Percentiles rank a stretch among this genome's conserved stretches.
phyloP scores from a whole-genome alignment of 2,888 invertebrate genomes.

The Tethea ocularis region DNA sequence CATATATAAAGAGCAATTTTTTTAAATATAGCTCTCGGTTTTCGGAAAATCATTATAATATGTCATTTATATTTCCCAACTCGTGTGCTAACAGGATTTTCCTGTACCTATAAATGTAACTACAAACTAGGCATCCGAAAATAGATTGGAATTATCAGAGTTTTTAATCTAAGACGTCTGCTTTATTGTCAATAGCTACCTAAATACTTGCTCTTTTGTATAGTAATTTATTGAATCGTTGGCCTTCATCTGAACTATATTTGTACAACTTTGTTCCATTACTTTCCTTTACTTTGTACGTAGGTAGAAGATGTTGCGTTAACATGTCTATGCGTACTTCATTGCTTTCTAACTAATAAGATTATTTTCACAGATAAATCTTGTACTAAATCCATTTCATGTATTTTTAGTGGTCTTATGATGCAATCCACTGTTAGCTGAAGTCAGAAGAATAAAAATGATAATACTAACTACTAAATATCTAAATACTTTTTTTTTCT shows the following conservation, averaged over 20 bases:
- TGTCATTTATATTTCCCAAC: not conserved
- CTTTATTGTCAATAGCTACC: constrained; percentile 43
- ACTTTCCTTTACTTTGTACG: constrained; percentile 10
- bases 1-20: too few relatives aligned
- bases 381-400: not conserved
- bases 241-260: constrained; percentile 63
- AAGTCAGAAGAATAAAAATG: not conserved
- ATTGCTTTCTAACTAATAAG: not conserved
- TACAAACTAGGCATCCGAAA: constrained; percentile 55
- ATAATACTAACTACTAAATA: too few relatives aligned
- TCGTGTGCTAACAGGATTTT: constrained; percentile 30
- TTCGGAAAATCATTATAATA: too few relatives aligned
- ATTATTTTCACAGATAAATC: not conserved
- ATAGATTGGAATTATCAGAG: constrained; percentile 58
- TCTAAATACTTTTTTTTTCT: too few relatives aligned
- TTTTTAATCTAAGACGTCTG: constrained; percentile 52
- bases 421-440: not conserved
- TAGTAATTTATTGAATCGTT: constrained; percentile 54
- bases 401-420: not conserved
- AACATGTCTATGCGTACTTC: constrained; percentile 18
- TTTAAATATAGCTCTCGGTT: too few relatives aligned
- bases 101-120: constrained; percentile 44
- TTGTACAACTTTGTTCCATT: constrained; percentile 39
- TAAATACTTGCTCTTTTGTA: constrained; percentile 46
- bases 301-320: constrained; percentile 29